A percentile compares a stretch with the other conserved stretches of the same genome.
Evolutionary conservation across 1,140 invertebrate genomes (phyloP).

Genomic region (Panulirus ornatus): DNA sequence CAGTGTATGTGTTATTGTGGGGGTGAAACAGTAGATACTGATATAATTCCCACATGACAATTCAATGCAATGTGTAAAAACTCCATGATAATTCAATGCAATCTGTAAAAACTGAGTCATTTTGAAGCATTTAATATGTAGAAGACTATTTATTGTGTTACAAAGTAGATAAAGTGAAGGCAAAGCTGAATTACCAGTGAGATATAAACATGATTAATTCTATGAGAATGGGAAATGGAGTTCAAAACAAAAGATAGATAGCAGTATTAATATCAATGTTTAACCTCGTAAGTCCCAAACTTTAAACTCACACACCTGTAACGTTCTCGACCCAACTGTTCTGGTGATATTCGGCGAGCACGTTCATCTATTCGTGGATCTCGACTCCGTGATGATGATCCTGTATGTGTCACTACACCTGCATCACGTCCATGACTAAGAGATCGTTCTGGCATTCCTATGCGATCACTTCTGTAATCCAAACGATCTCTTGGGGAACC

Average conservation of each 20-base stretch:
- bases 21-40: too few species aligned
- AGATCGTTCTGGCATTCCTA: conserved; percentile 39
- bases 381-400: conserved; percentile 29
- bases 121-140: too few species aligned
- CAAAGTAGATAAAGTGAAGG: neutral
- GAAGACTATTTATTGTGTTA: too few species aligned
- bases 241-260: conserved; percentile 1
- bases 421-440: conserved; percentile 56
- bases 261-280: neutral
- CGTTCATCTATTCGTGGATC: conserved; percentile 57
- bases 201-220: neutral
- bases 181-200: neutral
- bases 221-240: neutral
- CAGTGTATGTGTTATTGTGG: too few species aligned
- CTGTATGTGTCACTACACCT: conserved; percentile 7
- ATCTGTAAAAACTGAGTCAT: too few species aligned
- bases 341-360: conserved; percentile 40
- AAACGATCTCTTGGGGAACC: conserved; percentile 49
- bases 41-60: too few species aligned
- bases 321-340: conserved; percentile 45
- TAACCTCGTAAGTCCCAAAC: neutral
- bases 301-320: conserved; percentile 57
- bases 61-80: too few species aligned
- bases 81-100: too few species aligned
- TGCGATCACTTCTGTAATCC: conserved; percentile 42